phyloP scores from a whole-genome alignment of 2,113 vertebrate species.

The Egretta garzetta region DNA sequence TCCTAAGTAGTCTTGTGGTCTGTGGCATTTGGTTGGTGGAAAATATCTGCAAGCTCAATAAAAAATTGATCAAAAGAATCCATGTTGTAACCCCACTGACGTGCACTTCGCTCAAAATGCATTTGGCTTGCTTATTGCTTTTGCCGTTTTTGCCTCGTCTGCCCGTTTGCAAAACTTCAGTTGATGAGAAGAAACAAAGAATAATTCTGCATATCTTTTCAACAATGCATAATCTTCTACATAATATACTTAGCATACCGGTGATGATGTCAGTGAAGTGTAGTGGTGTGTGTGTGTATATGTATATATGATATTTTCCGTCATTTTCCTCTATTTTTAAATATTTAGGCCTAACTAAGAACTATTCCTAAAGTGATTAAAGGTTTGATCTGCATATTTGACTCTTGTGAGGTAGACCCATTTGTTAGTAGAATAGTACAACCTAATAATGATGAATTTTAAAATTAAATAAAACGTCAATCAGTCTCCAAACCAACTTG shows the following conservation, averaged over 20 bases:
- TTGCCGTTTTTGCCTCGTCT: not conserved
- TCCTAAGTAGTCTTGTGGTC: not conserved
- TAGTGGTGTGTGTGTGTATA: rapidly evolving
- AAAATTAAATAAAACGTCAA: not conserved
- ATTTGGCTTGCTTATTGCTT: not conserved
- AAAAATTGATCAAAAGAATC: conserved; percentile 9
- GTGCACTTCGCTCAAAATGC: not conserved
- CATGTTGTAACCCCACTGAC: not conserved
- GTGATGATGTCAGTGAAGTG: not conserved
- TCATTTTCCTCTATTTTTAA: not conserved
- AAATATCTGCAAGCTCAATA: conserved; percentile 33
- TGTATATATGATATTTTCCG: not conserved
- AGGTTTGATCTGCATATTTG: not conserved
- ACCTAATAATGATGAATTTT: not conserved
- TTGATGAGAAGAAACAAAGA: not conserved
- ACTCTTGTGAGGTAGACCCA: not conserved
- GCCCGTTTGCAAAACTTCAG: not conserved
- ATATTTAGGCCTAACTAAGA: not conserved
- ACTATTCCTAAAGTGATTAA: not conserved
- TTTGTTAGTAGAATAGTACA: not conserved
- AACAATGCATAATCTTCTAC: not conserved
- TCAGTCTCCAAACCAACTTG: not conserved
- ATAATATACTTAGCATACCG: not conserved
- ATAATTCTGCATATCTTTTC: not conserved
- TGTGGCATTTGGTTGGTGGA: not conserved